Evolutionary conservation across 2,888 invertebrate genomes (phyloP).

Genomic region (Euplagia quadripunctaria): DNA sequence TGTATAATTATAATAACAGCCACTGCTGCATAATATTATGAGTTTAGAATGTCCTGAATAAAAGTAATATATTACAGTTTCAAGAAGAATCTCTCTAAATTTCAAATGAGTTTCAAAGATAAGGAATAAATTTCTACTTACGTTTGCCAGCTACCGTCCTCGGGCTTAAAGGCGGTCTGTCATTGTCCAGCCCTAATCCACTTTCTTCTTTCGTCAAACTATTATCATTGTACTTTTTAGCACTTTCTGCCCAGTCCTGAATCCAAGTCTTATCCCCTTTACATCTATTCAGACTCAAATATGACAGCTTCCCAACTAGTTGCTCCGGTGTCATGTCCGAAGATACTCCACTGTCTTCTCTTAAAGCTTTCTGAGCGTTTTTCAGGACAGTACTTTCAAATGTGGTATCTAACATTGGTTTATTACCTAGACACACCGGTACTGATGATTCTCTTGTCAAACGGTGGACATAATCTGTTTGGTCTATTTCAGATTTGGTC

Average conservation of each 20-base stretch:
- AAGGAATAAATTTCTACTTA: slow-evolving; percentile 61
- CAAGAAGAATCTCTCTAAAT: no score
- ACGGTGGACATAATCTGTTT: slow-evolving; percentile 87
- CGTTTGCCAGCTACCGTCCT: slow-evolving; percentile 74
- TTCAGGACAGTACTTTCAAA: slow-evolving; percentile 80
- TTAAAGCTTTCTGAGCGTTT: slow-evolving; percentile 74
- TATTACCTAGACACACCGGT: slow-evolving; percentile 76
- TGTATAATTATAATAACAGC: no score
- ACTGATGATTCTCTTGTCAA: slow-evolving; percentile 80
- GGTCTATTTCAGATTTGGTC: slow-evolving; percentile 91
- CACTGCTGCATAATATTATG: no score
- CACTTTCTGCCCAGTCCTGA: slow-evolving; percentile 89
- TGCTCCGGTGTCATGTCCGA: slow-evolving; percentile 72
- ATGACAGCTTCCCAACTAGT: slow-evolving; percentile 78
- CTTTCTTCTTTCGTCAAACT: slow-evolving; percentile 63
- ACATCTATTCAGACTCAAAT: slow-evolving; percentile 82
- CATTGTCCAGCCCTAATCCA: slow-evolving; percentile 55
- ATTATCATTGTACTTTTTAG: slow-evolving; percentile 83
- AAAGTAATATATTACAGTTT: no score
- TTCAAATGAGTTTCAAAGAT: no score
- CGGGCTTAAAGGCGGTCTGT: slow-evolving; percentile 79
- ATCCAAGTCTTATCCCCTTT: slow-evolving; percentile 88
- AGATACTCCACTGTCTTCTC: slow-evolving; percentile 67
- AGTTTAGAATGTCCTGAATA: no score
- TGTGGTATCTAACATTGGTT: slow-evolving; percentile 63